phyloP scores from a whole-genome alignment of 2,113 vertebrate species.

The Scomber japonicus region DNA sequence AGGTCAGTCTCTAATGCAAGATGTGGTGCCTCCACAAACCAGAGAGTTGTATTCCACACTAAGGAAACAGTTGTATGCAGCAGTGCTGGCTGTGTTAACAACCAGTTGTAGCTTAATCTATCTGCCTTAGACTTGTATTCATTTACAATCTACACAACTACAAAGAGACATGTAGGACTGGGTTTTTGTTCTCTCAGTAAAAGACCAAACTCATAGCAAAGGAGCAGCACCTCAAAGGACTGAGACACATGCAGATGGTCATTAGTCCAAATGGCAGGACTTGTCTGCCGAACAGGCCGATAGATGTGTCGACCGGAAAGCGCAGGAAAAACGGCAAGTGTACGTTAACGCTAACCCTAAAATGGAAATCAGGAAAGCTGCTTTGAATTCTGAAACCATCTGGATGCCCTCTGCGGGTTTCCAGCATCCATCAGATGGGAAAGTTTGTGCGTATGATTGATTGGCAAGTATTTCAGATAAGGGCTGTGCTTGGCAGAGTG shows the following conservation, averaged over 20 bases:
- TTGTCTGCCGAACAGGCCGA: conserved; percentile 39
- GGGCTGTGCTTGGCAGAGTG: conserved; percentile 60
- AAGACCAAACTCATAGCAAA: conserved; percentile 20
- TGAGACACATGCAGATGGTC: conserved; percentile 35
- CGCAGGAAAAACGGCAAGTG: conserved; percentile 38
- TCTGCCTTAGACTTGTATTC: conserved; percentile 45
- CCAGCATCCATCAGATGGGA: conserved; percentile 61
- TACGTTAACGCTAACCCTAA: not conserved
- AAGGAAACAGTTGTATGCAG: conserved; percentile 13
- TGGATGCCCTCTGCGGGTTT: conserved; percentile 62
- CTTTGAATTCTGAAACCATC: conserved; percentile 64
- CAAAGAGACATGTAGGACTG: conserved; percentile 25
- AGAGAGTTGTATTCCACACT: not conserved
- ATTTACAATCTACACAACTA: conserved; percentile 31
- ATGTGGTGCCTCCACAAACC: conserved; percentile 20
- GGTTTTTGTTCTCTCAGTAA: conserved; percentile 15
- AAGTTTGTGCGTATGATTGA: conserved; percentile 74
- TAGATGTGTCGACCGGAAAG: conserved; percentile 41
- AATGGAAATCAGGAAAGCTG: conserved; percentile 45
- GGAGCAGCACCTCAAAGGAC: conserved; percentile 28
- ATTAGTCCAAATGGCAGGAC: conserved; percentile 46
- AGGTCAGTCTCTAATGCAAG: conserved; percentile 48
- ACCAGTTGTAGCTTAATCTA: conserved; percentile 18
- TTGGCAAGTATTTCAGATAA: conserved; percentile 77
- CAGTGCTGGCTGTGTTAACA: conserved; percentile 19